A percentile compares a stretch with the other conserved stretches of the same genome.
Conservation (phyloP, 2,888 invertebrate genomes). For the Trissolcus japonicus region DNA sequence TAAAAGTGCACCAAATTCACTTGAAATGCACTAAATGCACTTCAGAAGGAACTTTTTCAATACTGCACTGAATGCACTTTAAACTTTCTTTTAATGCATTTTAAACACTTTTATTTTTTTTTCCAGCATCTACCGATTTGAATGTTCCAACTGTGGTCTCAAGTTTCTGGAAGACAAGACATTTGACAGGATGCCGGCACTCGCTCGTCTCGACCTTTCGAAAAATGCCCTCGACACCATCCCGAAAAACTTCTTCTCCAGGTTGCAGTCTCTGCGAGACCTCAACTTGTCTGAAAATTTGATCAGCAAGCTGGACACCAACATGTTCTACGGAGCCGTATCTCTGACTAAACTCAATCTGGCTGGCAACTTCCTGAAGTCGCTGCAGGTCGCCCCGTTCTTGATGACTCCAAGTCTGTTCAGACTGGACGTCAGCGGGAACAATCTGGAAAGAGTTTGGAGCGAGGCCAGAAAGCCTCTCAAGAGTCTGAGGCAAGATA, state of each 20-base stretch:
- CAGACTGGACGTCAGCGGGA: conserved; percentile 84
- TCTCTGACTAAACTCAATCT: conserved; percentile 83
- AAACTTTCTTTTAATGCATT: neutral
- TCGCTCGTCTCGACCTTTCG: conserved; percentile 82
- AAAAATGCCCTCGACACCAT: conserved; percentile 77
- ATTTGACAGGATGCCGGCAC: conserved; percentile 84
- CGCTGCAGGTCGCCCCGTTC: conserved; percentile 83
- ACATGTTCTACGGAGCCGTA: conserved; percentile 82
- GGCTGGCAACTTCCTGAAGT: conserved; percentile 84
- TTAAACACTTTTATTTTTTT: neutral
- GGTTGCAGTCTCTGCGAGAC: conserved; percentile 80
- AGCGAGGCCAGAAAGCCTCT: conserved; percentile 75
- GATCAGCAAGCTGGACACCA: conserved; percentile 80
- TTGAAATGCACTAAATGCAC: no score
- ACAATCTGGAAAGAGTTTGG: conserved; percentile 83
- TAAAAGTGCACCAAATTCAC: no score
- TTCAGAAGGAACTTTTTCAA: no score
- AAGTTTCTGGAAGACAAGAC: conserved; percentile 81
- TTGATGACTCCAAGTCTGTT: conserved; percentile 80
- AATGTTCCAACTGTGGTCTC: conserved; percentile 85
- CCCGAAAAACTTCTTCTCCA: conserved; percentile 70
- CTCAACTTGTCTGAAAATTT: conserved; percentile 85
- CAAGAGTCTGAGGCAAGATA: conserved; percentile 67
- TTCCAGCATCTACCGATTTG: conserved; percentile 81
- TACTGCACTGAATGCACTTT: no score